Conservation (phyloP, 1,140 invertebrate species). For the Ephestia elutella region DNA sequence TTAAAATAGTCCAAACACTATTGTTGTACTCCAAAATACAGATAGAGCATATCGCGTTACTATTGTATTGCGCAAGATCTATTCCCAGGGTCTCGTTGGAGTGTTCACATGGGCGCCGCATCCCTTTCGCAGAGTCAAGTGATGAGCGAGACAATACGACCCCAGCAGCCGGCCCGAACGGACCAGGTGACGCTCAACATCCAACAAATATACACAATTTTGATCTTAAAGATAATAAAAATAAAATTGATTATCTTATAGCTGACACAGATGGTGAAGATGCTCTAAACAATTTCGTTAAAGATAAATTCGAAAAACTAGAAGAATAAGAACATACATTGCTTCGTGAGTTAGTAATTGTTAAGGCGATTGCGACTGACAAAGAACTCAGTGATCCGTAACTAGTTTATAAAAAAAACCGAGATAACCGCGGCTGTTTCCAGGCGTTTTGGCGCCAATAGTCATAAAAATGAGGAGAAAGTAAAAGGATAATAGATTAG, state of each 20-base stretch:
- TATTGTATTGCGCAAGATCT: constrained; percentile 45
- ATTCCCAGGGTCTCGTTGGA: constrained; percentile 61
- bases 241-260: constrained; percentile 19
- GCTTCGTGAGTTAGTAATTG: constrained; percentile 17
- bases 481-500: background rate
- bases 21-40: background rate
- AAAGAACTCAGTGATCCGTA: constrained; percentile 61
- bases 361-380: constrained; percentile 50
- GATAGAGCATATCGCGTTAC: constrained; percentile 47
- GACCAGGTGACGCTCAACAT: constrained; percentile 50
- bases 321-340: constrained; percentile 37
- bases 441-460: constrained; percentile 16
- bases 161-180: constrained; percentile 49
- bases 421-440: constrained; percentile 28
- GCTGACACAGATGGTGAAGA: constrained; percentile 13
- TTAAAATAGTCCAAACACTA: background rate
- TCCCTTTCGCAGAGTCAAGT: constrained; percentile 71
- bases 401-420: constrained; percentile 46
- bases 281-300: constrained; percentile 22
- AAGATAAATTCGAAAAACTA: constrained; percentile 40
- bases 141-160: constrained; percentile 58
- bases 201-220: constrained; percentile 24
- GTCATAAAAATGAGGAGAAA: background rate
- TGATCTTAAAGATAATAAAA: constrained; percentile 11
- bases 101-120: constrained; percentile 58